phyloP scores from a whole-genome alignment of 2,797 vertebrate genomes.

The Sandelia bainsii region DNA sequence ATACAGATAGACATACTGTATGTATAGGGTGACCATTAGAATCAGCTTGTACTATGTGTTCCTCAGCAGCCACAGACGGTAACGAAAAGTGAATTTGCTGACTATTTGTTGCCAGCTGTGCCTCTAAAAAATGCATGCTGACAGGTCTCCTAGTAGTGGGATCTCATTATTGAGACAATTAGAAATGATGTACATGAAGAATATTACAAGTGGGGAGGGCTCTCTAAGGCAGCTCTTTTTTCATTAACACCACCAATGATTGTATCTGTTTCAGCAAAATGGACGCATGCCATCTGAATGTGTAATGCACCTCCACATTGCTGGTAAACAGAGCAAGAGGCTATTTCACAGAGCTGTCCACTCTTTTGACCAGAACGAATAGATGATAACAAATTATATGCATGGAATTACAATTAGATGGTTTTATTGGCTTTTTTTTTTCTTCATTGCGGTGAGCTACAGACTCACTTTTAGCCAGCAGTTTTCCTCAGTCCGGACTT shows the following conservation, averaged over 20 bases:
- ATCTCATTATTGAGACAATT: constrained; percentile 83
- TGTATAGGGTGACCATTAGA: constrained; percentile 31
- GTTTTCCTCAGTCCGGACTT: constrained; percentile 45
- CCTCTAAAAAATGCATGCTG: constrained; percentile 60
- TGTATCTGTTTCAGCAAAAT: constrained; percentile 81
- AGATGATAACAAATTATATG: constrained; percentile 75
- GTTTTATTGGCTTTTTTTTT: constrained; percentile 54
- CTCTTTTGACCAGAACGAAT: constrained; percentile 77
- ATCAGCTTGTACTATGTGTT: constrained; percentile 30
- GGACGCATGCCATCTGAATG: constrained; percentile 74
- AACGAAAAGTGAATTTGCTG: constrained; percentile 75
- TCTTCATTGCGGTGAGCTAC: constrained; percentile 26
- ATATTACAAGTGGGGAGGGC: constrained; percentile 77
- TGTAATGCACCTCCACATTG: constrained; percentile 65
- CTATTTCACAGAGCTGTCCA: constrained; percentile 72
- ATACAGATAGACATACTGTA: constrained; percentile 12
- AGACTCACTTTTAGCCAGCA: constrained; percentile 34
- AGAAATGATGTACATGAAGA: constrained; percentile 80
- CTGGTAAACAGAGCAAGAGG: constrained; percentile 73
- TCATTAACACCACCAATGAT: constrained; percentile 79
- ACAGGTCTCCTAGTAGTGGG: constrained; percentile 67
- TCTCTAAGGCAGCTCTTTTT: constrained; percentile 74
- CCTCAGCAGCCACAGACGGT: constrained; percentile 43
- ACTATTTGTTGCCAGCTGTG: constrained; percentile 65
- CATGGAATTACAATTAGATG: constrained; percentile 77